Base-by-base conservation (phyloP, 2,113 vertebrate genomes). In the Myrmecophaga tridactyla region DNA sequence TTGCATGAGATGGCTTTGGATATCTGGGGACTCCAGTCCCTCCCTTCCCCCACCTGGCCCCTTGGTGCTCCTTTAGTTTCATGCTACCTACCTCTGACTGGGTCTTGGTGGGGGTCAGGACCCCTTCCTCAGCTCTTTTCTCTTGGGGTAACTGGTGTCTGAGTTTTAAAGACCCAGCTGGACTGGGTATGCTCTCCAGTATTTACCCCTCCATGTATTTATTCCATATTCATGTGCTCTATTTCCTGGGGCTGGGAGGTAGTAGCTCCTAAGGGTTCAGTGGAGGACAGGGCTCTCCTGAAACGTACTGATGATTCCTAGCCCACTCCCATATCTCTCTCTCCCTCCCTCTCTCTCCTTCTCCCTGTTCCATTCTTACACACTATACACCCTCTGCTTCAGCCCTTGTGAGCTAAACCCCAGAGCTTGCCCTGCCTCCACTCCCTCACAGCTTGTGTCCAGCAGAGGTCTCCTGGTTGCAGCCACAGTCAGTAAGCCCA, bases 71-170 rank as follows among this genome's bases (percentile, higher is more conserved):
- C 83, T 96, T 92, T 91, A 96, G 96, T 89, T 87, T 90, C 78
- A 53, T 1, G 86, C 95, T 94, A 86, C 96, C 97, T 97, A 97
- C 97, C 97, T 97, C 97, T 97, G 83, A 90, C 82, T 96, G 97
- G 96, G 96, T 93, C 94, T 77, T 80, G 48, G 92, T 88, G 72
- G 93, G 58, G 69, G 76, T 72, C 46, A 62, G 92, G 86, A 67
- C 84, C 87, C 84, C 67, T 53, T 53, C 46, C 76, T 51, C 31
- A 53, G 48, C 48, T 34, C 48, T 27, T 31, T 77, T 92, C 63
- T 83, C 29, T n/a, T 95, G 86, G 89, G 82, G 88, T 92, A 72
- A 89, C 2, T 78, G 85, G 53, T 69, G 31, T 86, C 62, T 67
- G 83, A 31, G n/a, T 46, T 41, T 87, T 81, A 81, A 70, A 94